Conservation (phyloP, 2,113 vertebrate species). For the Takifugu bimaculatus region DNA sequence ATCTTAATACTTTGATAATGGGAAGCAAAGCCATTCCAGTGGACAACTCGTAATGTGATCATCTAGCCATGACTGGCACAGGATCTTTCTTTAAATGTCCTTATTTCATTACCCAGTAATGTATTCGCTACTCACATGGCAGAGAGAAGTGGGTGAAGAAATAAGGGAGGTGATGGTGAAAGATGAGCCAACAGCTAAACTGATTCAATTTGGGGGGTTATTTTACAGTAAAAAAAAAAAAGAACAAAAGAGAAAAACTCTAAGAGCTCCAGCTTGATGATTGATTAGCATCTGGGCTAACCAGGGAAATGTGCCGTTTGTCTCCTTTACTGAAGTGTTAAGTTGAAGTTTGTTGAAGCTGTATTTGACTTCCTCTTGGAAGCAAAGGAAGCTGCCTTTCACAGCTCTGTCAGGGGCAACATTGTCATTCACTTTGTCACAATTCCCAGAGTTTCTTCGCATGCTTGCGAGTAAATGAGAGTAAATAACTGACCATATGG, state of each 20-base stretch:
- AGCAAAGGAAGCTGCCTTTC: conserved; percentile 34
- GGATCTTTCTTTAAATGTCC: conserved; percentile 55
- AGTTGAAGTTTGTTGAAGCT: conserved; percentile 40
- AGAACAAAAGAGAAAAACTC: neutral
- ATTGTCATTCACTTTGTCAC: conserved; percentile 50
- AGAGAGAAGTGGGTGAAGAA: conserved; percentile 29
- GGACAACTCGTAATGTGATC: conserved; percentile 55
- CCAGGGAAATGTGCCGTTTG: conserved; percentile 5
- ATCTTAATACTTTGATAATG: conserved; percentile 44
- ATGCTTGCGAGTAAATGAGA: conserved; percentile 33
- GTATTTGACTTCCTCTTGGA: conserved; percentile 56
- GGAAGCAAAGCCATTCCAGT: conserved; percentile 38
- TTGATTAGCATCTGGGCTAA: conserved; percentile 35
- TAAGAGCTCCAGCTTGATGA: conserved; percentile 3
- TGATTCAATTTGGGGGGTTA: conserved; percentile 42
- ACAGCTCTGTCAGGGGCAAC: conserved; percentile 32
- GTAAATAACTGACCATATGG: conserved; percentile 39
- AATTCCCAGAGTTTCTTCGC: conserved; percentile 52
- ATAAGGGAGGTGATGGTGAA: conserved; percentile 15
- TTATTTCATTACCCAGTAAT: conserved; percentile 56
- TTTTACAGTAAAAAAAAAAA: conserved; percentile 15
- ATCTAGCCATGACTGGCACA: conserved; percentile 53
- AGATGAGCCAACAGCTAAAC: conserved; percentile 36
- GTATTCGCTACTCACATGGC: conserved; percentile 37
- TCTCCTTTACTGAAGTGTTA: conserved; percentile 22